Base-by-base conservation (phyloP, 2,113 vertebrate genomes). In the Nothoprocta pentlandii region DNA sequence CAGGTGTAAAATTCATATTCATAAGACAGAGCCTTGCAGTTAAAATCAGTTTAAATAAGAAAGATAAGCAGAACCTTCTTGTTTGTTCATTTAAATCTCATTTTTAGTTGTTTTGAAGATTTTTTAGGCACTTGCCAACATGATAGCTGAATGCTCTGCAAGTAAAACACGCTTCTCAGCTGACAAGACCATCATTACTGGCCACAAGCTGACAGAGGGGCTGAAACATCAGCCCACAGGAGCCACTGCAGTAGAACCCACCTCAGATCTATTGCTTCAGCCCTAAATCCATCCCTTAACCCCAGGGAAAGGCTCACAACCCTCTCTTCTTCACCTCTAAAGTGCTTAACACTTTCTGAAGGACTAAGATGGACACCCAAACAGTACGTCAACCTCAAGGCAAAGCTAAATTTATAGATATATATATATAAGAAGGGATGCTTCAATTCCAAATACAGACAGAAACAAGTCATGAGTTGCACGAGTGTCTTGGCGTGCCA, bases 401-500 rank as follows among this genome's bases (percentile, higher is more conserved):
- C 3, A 16, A 39, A 78, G 56, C 53, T 90, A 90, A 92, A 89
- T 86, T 90, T 87, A 88, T 64, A 36, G 56, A 58, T 30, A 28
- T 8, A 25, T 30, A 30, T 20, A 12, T 10, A 10, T 46, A 64
- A 56, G 56, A 90, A 61, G 80, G 82, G 28, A 80, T 4, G 10
- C 63, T 88, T 92, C 68, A 69, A 11, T 68, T 88, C 83, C 89
- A 90, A 78, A 64, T 51, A 7, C 66, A 92, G 77, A 94, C 54
- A 90, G 68, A 86, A 86, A 74, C 22, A 7, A 70, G 78, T 91
- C 84, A 54, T n/a, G 46, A 73, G 6, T 16, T 74, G 54, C 87
- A 85, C 34, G 56, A 71, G 9, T 73, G 80, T 69, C 47, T 66
- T 30, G 70, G 87, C 78, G 49, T 91, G 89, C 59, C 96, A 97